Evolutionary conservation across 2,888 invertebrate genomes (phyloP), one percentile per base, ranked within the genome.

Genomic region (Tetragonula carbonaria): DNA sequence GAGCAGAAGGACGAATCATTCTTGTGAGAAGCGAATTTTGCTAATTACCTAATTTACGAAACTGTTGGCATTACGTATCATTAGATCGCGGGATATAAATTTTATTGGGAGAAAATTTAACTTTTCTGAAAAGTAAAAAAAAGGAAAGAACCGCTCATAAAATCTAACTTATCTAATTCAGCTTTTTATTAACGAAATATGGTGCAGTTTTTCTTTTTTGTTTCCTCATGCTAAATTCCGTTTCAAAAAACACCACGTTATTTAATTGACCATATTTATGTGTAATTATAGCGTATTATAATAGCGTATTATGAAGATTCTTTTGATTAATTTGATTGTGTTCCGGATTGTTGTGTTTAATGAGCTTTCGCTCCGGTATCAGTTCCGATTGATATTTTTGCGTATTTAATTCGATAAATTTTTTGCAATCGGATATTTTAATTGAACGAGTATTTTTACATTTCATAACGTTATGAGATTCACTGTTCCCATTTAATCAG

Each of bases 391-490:
- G 4, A 62, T 62, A 13, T 57, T 72, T 59, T 57, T 18, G 8
- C 18, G 16, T 8, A 21, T 57, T 72, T 23, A 18, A 18, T 59
- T 45, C n/a, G 1, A 18, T 23, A 8, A 70, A 18, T 28, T 23
- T 23, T 21, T 3, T 2, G 6, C 21, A 18, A 2, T 21, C 21
- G 28, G 53, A 53, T 53, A 53, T 70, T 70, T 70, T 21, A 68
- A 67, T 55, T 70, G n/a, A 70, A n/a, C 14, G 55, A 57, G 57
- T 57, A 57, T 23, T n/a, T 33, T n/a, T 16, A n/a, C n/a, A 55
- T 71, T 70, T 55, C 21, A 71, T 55, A 16, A n/a, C 33, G n/a
- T 55, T 21, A 38, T 21, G 53, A 70, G 21, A 70, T 53, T 53
- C 38, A n/a, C n/a, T 14, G 8, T 55, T 38, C 33, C 21, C n/a